Evolutionary conservation across 2,888 invertebrate genomes (phyloP), one percentile per base, ranked within the genome.

Genomic region (Chymomyza caudatula): DNA sequence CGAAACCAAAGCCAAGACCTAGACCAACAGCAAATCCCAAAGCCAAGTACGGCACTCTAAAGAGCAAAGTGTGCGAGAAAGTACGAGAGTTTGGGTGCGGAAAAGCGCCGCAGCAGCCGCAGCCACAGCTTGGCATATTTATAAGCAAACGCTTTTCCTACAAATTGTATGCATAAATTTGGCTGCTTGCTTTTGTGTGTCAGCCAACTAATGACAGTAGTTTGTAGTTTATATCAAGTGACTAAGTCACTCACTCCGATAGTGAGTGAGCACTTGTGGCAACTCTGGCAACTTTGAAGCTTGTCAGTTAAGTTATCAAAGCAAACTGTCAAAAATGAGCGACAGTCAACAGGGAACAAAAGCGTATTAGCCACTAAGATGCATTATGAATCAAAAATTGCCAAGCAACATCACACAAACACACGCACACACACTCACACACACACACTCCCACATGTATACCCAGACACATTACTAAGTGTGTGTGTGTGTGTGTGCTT

Each of bases 91-190:
- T 37, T 37, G 2, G 11, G 11, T 11, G 29, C 0, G 8, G 29
- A 37, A n/a, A n/a, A n/a, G n/a, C n/a, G 25, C 25, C 3, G 25
- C 25, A 25, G 25, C 25, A 25, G 25, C 3, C 25, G 29, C 11
- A 2, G 29, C 0, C 11, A 11, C 11, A 37, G 29, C 29, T 37
- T 65, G 43, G 49, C 68, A 67, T 70, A 81, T 84, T 76, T 74
- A 78, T 81, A 60, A 58, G 56, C 62, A 47, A 44, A 20, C 67
- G 29, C 67, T 76, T 47, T 23, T 53, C 25, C 13, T 61, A 71
- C 81, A 74, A 76, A 78, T 79, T 66, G 67, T 59, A 64, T 69
- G 82, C 84, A 84, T 84, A 84, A 69, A 76, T 78, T 79, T 66
- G 29, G 29, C 29, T 37, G 1, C 29, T 37, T 37, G 29, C 11